Evolutionary conservation across 1,140 invertebrate genomes (phyloP).

Genomic region (Drosophila burlai): DNA sequence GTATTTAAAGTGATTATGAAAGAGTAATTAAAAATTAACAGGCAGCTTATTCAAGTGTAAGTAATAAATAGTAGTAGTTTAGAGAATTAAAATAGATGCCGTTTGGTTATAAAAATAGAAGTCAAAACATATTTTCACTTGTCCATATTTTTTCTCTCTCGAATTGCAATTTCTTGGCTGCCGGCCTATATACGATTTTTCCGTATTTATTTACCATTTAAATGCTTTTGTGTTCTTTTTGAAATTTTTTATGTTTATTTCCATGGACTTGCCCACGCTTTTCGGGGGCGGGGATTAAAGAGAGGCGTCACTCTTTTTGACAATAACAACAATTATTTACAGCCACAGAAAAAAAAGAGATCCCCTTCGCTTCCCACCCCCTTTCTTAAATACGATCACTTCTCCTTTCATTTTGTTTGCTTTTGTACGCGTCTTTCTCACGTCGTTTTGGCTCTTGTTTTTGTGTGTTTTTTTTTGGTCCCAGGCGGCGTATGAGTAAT

Average conservation of each 20-base stretch:
- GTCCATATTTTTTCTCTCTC: neutral
- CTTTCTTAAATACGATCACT: slow-evolving; percentile 8
- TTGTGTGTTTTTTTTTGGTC: slow-evolving; percentile 8
- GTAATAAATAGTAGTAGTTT: neutral
- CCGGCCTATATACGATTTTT: neutral
- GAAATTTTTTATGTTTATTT: slow-evolving; percentile 2
- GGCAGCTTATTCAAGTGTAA: too few species aligned
- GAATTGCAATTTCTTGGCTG: neutral
- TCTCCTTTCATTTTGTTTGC: slow-evolving; percentile 29
- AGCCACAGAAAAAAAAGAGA: neutral
- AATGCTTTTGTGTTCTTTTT: slow-evolving; percentile 3
- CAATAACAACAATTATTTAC: slow-evolving; percentile 22
- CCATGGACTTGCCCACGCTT: slow-evolving; percentile 15
- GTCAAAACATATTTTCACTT: neutral
- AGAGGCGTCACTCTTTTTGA: slow-evolving; percentile 35
- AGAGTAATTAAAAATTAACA: neutral
- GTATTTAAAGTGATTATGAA: neutral
- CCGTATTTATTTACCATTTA: slow-evolving; percentile 22
- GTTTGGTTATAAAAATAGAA: too few species aligned
- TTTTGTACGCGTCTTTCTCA: slow-evolving; percentile 38
- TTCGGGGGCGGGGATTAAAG: neutral
- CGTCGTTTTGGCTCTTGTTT: slow-evolving; percentile 24
- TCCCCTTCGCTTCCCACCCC: neutral
- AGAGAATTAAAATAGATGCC: too few species aligned
- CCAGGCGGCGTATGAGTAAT: slow-evolving; percentile 73